Evolutionary conservation across 2,797 vertebrate genomes (phyloP).

Genomic region (Pseudopleuronectes americanus): DNA sequence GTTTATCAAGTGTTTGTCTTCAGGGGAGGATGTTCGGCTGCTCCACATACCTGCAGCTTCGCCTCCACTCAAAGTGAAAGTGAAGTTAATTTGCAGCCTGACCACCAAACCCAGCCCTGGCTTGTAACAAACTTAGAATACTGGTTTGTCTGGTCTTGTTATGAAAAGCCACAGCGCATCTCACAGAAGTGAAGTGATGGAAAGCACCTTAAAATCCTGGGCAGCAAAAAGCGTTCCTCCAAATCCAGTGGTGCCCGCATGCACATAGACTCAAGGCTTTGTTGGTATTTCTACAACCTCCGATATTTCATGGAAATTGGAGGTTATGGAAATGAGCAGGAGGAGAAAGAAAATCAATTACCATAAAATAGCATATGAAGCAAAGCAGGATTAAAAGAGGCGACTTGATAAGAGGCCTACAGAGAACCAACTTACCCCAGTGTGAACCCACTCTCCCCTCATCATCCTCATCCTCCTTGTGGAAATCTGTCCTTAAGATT

Average conservation of each 20-base stretch:
- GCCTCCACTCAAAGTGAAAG: slow-evolving; percentile 42
- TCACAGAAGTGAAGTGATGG: not conserved
- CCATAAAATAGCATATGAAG: not conserved
- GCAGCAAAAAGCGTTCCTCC: not conserved
- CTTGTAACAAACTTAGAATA: too few relatives aligned
- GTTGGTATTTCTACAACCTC: too few relatives aligned
- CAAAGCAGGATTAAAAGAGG: not conserved
- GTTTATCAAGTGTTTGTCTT: too few relatives aligned
- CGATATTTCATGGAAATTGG: too few relatives aligned
- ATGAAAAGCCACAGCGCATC: too few relatives aligned
- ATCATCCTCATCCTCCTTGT: not conserved
- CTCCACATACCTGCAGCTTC: too few relatives aligned
- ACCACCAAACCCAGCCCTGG: accelerated
- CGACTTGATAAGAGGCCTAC: not conserved
- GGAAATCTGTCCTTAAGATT: not conserved
- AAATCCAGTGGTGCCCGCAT: accelerated
- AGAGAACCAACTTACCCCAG: slow-evolving; percentile 43
- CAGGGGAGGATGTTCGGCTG: too few relatives aligned
- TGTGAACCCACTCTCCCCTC: slow-evolving; percentile 11
- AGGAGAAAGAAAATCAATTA: too few relatives aligned
- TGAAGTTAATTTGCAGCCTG: slow-evolving; percentile 12
- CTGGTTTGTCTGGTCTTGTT: too few relatives aligned
- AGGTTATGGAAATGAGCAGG: too few relatives aligned
- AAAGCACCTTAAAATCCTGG: slow-evolving; percentile 15
- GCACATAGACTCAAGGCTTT: not conserved